These are phyloP conservation scores for Eleutherodactylus coqui DNA, from an alignment of 2,797 vertebrate species.

Conservation along the genomic window DNA sequence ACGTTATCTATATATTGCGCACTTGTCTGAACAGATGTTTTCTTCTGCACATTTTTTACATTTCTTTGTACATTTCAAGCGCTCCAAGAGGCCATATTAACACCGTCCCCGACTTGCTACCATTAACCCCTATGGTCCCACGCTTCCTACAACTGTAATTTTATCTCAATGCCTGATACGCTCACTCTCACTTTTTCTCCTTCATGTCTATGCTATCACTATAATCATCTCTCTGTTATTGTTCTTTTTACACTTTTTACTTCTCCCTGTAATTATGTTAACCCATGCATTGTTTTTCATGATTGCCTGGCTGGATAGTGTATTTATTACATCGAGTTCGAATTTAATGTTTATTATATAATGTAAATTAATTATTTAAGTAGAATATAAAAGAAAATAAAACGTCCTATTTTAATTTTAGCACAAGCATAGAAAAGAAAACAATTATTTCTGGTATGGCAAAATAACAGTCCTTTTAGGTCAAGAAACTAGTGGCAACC, in stretches of 20 bases:
- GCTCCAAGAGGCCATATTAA: not conserved
- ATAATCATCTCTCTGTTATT: not conserved
- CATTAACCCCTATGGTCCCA: not conserved
- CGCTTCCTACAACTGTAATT: not conserved
- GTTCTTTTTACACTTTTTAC: not conserved
- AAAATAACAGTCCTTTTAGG: too few species aligned
- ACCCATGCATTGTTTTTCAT: not conserved
- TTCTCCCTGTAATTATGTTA: not conserved
- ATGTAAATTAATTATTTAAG: too few species aligned
- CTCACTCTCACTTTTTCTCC: not conserved
- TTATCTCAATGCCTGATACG: not conserved
- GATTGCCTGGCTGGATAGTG: not conserved
- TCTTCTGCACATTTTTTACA: not conserved
- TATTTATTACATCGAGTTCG: not conserved
- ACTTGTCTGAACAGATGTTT: not conserved
- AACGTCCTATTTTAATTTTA: too few species aligned
- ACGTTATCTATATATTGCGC: not conserved
- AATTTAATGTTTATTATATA: too few species aligned
- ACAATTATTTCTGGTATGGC: too few species aligned
- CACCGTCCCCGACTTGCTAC: not conserved
- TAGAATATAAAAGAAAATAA: too few species aligned
- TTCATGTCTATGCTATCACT: not conserved
- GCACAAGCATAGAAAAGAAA: too few species aligned
- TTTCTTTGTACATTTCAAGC: not conserved
- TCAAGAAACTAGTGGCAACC: too few species aligned